A percentile compares a stretch with the other conserved stretches of the same genome.
phyloP scores from a whole-genome alignment of 2,113 vertebrate species.

The Condylura cristata region DNA sequence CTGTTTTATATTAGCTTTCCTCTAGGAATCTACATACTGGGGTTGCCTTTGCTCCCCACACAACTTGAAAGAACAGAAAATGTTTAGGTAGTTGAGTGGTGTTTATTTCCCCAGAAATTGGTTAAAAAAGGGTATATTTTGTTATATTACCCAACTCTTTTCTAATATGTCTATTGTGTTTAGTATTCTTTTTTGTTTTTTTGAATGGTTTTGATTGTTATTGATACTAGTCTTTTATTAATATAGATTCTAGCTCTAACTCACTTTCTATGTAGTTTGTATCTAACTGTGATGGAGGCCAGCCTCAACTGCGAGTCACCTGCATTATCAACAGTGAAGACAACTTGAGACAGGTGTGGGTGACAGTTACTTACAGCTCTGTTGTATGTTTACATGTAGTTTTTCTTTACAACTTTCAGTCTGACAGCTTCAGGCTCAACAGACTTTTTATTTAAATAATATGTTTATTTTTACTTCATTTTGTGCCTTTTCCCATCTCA shows the following conservation, averaged over 20 bases:
- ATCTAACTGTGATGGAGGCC: not conserved
- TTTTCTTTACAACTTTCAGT: not conserved
- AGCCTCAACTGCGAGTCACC: not conserved
- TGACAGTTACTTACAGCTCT: not conserved
- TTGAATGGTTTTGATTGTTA: not conserved
- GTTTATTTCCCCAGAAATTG: not conserved
- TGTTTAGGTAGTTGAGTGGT: not conserved
- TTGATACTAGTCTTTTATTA: not conserved
- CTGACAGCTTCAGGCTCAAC: not conserved
- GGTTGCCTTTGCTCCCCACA: not conserved
- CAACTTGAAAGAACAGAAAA: not conserved
- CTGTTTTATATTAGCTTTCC: not conserved
- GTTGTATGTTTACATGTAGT: not conserved
- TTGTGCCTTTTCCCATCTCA: too few relatives aligned
- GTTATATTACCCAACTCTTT: not conserved
- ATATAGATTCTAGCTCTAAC: not conserved
- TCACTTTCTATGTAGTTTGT: not conserved
- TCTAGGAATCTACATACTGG: not conserved
- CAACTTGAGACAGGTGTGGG: not conserved
- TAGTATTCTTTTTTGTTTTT: not conserved
- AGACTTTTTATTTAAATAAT: too few relatives aligned
- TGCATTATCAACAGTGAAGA: not conserved
- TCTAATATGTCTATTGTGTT: not conserved
- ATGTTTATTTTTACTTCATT: too few relatives aligned
- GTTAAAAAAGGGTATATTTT: not conserved